Evolutionary conservation across 2,797 vertebrate genomes (phyloP), one percentile per base, ranked within the genome.

Genomic region (Scleropages formosus): DNA sequence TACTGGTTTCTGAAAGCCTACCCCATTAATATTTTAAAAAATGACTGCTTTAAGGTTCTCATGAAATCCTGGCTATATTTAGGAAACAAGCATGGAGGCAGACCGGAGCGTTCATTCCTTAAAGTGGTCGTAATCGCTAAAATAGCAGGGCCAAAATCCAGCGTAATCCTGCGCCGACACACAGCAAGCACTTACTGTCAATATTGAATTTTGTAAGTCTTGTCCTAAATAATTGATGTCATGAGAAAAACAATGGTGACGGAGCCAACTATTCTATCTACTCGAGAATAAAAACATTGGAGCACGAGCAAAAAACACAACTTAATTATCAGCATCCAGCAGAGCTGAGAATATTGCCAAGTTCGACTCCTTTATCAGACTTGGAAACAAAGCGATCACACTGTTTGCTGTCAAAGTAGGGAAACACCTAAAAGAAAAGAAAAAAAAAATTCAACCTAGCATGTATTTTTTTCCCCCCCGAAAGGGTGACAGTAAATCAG

Each of bases 1-100:
- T 87, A 78, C 79, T 82, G 84, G n/a, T 81, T 84, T 82, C 79
- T 79, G 60, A 84, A 85, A 87, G 79, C 81, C 84, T 78, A 78
- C 80, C 80, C 72, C 79, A 87, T 89, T 86, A 88, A 88, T 89
- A 88, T 88, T 85, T 72, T 66, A 87, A 79, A 47, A 85, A n/a
- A n/a, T n/a, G n/a, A n/a, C n/a, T n/a, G n/a, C n/a, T n/a, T n/a
- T n/a, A n/a, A n/a, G n/a, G n/a, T 66, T 51, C 47, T 51, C 8
- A 51, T 78, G 61, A 78, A 83, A 85, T 83, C 82, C 76, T 62
- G 77, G 65, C 75, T 83, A 72, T 81, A 78, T 84, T 84, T 80
- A 31, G 26, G 26, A 26, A 15, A 85, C 80, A 84, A 84, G 83
- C 26, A 16, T 10, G 49, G 20, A 53, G 47, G 83, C 79, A 80